Evolutionary conservation across 2,888 invertebrate species (phyloP), one percentile per base, ranked within the genome.

Genomic region (Pemphredon lugubris): DNA sequence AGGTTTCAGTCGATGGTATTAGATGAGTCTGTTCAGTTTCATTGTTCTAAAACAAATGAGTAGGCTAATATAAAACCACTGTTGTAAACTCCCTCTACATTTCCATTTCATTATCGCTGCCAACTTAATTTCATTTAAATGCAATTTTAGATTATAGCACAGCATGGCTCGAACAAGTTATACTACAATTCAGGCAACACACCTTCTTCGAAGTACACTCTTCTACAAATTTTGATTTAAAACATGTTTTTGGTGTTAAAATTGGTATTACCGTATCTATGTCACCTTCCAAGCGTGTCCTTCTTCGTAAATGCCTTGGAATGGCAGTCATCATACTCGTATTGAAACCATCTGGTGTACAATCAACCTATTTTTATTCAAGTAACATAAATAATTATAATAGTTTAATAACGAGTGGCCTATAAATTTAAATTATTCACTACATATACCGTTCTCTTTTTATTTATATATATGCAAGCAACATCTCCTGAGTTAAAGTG

Each of bases 241-340:
- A n/a, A n/a, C n/a, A 23, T 74, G 78, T 82, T 14, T 64, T 81
- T 0, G 82, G 80, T 4, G 82, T 75, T 2, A n/a, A n/a, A n/a
- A 76, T 23, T 1, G 80, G 75, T 45, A 82, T 70, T 1, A 82
- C 73, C 16, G 59, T 50, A 67, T 88, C 88, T 16, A 88, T 69
- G 73, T 88, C 82, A 1, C 88, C 88, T 77, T 88, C 88, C 39
- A 88, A 77, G 61, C 84, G 88, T 26, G 77, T 75, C 61, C 84
- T 86, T 2, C n/a, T 59, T 51, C 83, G 83, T 5, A 87, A 70
- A 73, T 86, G 76, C 23, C 77, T 83, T 13, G 88, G 87, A 40
- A 88, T 73, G 2, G 88, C 85, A 55, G 75, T 86, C 18, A 79
- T 73, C 7, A 66, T 39, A 5, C 71, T 75, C 54, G 53, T 75